These are phyloP conservation scores for Drosophila setosimentum DNA, from an alignment of 2,888 invertebrate species.

Conservation along the genomic window DNA sequence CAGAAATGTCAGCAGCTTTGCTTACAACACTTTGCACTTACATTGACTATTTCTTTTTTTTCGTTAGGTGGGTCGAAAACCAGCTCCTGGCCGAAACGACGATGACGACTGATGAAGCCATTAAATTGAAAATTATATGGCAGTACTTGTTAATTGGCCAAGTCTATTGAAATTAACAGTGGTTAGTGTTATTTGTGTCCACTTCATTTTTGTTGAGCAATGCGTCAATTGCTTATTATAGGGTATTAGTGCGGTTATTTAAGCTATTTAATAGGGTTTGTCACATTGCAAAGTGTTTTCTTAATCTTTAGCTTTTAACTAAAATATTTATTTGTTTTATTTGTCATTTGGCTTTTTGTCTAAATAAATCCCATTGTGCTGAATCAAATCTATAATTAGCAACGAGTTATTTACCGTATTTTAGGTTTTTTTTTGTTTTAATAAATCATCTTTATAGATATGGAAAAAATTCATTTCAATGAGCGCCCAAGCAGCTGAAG, in stretches of 20 bases:
- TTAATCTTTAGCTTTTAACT: no score
- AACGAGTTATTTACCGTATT: constrained; percentile 6
- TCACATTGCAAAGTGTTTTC: not conserved
- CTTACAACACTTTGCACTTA: constrained; percentile 79
- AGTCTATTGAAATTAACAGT: constrained; percentile 68
- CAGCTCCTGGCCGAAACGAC: constrained; percentile 34
- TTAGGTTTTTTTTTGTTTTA: constrained; percentile 6
- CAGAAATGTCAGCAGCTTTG: constrained; percentile 73
- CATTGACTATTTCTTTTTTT: constrained; percentile 4
- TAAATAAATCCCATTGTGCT: not conserved
- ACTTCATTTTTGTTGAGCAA: not conserved
- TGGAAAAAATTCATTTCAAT: constrained; percentile 42
- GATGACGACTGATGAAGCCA: constrained; percentile 71
- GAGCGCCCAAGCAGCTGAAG: constrained; percentile 27
- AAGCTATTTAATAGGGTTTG: not conserved
- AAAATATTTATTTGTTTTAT: not conserved
- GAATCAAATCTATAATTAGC: not conserved
- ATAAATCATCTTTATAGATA: constrained; percentile 14
- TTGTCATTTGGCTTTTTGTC: not conserved
- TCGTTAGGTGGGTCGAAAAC: constrained; percentile 50
- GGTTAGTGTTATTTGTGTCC: constrained; percentile 22
- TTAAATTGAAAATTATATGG: constrained; percentile 75
- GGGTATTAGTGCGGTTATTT: not conserved
- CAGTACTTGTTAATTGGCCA: constrained; percentile 71
- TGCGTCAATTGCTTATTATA: not conserved